These are phyloP conservation scores for Pseudoatta argentina DNA, from an alignment of 1,140 invertebrate genomes.

Conservation along the genomic window DNA sequence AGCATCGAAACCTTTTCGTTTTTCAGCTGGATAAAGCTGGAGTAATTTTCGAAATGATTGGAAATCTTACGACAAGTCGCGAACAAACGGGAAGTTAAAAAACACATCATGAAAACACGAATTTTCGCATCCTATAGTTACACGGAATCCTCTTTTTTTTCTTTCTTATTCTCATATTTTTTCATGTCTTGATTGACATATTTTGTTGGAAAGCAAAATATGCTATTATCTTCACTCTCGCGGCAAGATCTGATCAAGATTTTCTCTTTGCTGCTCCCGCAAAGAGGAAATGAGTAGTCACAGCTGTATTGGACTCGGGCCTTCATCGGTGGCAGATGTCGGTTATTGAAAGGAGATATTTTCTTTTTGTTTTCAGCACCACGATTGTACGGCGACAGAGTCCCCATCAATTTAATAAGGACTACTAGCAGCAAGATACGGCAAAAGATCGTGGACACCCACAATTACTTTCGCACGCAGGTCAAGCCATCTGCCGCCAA, in stretches of 20 bases:
- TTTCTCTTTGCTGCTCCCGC: not conserved
- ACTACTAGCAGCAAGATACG: constrained; percentile 88
- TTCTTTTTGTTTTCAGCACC: constrained; percentile 85
- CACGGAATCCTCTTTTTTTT: not conserved
- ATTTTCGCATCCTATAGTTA: not conserved
- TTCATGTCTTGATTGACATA: not conserved
- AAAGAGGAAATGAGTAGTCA: constrained; percentile 16
- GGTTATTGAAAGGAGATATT: constrained; percentile 60
- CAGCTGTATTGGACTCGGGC: not conserved
- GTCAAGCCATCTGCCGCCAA: constrained; percentile 92
- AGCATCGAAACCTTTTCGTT: not conserved
- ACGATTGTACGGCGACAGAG: constrained; percentile 87
- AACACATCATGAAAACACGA: not conserved
- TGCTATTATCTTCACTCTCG: not conserved
- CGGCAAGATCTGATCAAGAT: not conserved
- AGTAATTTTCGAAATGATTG: not conserved
- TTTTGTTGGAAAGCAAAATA: not conserved
- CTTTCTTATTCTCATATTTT: not conserved
- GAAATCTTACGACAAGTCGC: not conserved
- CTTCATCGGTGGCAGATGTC: constrained; percentile 64
- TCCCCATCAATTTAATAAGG: constrained; percentile 88
- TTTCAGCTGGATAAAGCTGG: too few species aligned
- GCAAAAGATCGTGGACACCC: constrained; percentile 91
- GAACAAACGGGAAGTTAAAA: not conserved
- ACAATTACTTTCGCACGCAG: constrained; percentile 92